Percentiles rank a stretch among this genome's conserved stretches.
These are phyloP conservation scores for Rapana venosa DNA, from an alignment of 2,888 invertebrate genomes.

Conservation along the genomic window DNA sequence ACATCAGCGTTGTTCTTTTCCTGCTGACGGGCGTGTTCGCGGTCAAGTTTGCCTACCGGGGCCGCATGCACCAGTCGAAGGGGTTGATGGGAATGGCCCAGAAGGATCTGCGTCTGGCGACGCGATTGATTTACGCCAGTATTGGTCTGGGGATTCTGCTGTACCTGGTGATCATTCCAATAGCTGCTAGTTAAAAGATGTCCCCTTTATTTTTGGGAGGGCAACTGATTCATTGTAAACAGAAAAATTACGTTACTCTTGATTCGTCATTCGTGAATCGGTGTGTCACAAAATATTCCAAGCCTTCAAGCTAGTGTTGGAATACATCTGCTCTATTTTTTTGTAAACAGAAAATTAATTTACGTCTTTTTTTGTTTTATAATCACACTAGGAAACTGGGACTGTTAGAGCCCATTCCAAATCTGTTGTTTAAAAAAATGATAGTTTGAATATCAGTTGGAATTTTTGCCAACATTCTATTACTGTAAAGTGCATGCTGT, in stretches of 20 bases:
- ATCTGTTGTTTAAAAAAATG: too few species aligned
- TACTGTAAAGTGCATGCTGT: too few species aligned
- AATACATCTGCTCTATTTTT: too few species aligned
- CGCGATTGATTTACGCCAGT: constrained; percentile 66
- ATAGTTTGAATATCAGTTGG: too few species aligned
- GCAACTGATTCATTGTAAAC: not conserved
- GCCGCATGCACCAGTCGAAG: constrained; percentile 68
- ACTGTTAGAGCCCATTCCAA: too few species aligned
- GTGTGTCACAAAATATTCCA: too few species aligned
- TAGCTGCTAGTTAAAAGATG: constrained; percentile 44
- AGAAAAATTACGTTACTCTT: not conserved
- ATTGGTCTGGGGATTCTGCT: constrained; percentile 59
- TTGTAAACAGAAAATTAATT: too few species aligned
- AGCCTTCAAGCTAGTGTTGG: too few species aligned
- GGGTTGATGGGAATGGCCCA: constrained; percentile 72
- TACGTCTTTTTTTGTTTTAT: too few species aligned
- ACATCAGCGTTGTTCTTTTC: constrained; percentile 66
- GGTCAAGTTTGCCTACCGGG: constrained; percentile 63
- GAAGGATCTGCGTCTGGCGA: constrained; percentile 65
- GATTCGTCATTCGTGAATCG: not conserved
- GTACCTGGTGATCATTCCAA: constrained; percentile 56
- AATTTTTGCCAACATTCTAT: too few species aligned
- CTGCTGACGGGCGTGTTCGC: constrained; percentile 66
- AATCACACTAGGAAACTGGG: too few species aligned
- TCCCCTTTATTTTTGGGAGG: not conserved